phyloP scores from a whole-genome alignment of 2,797 vertebrate genomes.

The Halcyon leucocephala region DNA sequence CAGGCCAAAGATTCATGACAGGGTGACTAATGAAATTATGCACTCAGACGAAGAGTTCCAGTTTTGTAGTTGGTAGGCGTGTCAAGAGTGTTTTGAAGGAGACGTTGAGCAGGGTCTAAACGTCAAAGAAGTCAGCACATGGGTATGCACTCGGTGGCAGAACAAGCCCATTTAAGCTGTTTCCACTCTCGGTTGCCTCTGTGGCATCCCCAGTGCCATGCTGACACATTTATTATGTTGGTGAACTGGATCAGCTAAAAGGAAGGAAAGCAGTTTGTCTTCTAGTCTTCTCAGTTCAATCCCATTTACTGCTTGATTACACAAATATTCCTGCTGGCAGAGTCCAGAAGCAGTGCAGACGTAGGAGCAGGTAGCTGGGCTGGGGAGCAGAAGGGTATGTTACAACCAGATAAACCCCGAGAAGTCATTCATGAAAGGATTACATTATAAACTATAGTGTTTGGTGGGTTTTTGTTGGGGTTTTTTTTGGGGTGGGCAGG shows the following conservation, averaged over 20 bases:
- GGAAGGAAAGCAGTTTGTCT: constrained; percentile 3
- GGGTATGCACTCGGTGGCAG: background rate
- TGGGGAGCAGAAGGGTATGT: background rate
- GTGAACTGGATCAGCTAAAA: constrained; percentile 20
- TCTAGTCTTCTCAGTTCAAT: background rate
- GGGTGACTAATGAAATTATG: background rate
- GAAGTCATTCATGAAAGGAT: background rate
- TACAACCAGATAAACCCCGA: background rate
- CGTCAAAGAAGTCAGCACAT: background rate
- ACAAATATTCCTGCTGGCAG: background rate
- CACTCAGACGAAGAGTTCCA: background rate
- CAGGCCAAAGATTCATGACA: background rate
- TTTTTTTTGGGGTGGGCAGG: no score
- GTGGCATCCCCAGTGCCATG: background rate
- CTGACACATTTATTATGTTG: background rate
- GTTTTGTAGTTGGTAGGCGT: background rate
- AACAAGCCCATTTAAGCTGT: background rate
- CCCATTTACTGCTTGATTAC: constrained; percentile 23
- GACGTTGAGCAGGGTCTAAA: background rate
- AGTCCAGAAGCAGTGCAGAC: background rate
- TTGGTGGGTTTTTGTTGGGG: no score
- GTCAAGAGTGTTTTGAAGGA: background rate
- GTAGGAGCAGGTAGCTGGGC: background rate
- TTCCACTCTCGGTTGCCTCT: background rate
- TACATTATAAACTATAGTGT: background rate